These are phyloP conservation scores for Dendroctonus ponderosae DNA, from an alignment of 1,140 invertebrate genomes.

Conservation along the genomic window DNA sequence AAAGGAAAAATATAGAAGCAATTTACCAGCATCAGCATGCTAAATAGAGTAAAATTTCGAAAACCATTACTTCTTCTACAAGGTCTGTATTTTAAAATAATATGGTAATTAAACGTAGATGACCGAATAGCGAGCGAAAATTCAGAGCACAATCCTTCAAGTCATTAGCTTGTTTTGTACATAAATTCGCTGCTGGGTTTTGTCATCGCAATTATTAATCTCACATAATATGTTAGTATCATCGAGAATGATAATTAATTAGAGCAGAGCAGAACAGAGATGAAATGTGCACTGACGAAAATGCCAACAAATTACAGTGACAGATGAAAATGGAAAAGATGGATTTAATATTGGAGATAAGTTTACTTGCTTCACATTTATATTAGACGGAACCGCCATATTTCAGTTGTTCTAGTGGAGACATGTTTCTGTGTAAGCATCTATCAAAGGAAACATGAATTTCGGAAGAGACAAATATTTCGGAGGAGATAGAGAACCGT, in stretches of 20 bases:
- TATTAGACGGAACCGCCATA: conserved; percentile 22
- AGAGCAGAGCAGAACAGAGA: background rate
- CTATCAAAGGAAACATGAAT: conserved; percentile 33
- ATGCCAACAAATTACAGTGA: conserved; percentile 26
- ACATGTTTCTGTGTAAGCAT: conserved; percentile 34
- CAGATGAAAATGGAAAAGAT: conserved; percentile 26
- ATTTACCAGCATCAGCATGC: background rate
- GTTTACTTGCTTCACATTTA: conserved; percentile 22
- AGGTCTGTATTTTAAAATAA: conserved; percentile 10
- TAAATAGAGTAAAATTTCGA: conserved; percentile 9
- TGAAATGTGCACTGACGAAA: conserved; percentile 8
- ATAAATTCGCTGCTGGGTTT: conserved; percentile 20
- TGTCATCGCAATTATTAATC: conserved; percentile 26
- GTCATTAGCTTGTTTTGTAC: conserved; percentile 16
- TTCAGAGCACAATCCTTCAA: conserved; percentile 13
- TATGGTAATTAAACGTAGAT: conserved; percentile 14
- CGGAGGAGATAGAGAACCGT: conserved; percentile 18
- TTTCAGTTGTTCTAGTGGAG: conserved; percentile 31
- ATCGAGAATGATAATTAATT: conserved; percentile 28
- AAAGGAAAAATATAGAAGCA: background rate
- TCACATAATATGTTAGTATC: conserved; percentile 22
- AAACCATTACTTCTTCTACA: conserved; percentile 9
- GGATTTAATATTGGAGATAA: conserved; percentile 33
- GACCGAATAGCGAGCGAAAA: conserved; percentile 14
- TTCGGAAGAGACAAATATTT: conserved; percentile 32